A percentile compares a stretch with the other conserved stretches of the same genome.
Evolutionary conservation across 1,140 invertebrate genomes (phyloP).

Genomic region (Ruditapes philippinarum): DNA sequence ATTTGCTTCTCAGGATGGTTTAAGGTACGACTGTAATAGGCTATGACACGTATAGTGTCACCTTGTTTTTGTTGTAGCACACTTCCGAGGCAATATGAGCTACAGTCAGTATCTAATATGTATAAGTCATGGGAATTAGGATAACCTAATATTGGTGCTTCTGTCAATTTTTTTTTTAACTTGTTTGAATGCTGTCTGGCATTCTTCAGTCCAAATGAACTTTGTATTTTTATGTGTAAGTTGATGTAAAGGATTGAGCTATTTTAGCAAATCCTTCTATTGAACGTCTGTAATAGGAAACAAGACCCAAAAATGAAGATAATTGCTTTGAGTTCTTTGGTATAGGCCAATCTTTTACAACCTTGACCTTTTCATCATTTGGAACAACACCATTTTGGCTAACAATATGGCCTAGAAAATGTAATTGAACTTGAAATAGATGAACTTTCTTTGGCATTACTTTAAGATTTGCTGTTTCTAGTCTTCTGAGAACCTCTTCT

Average conservation of each 20-base stretch:
- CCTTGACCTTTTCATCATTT: conserved; percentile 85
- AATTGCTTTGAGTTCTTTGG: conserved; percentile 30
- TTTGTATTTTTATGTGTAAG: too few species aligned
- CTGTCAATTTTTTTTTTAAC: neutral
- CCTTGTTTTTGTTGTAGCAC: too few species aligned
- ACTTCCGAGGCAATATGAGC: too few species aligned
- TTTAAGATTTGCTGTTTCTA: conserved; percentile 45
- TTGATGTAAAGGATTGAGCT: too few species aligned
- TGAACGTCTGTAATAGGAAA: neutral
- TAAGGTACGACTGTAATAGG: too few species aligned
- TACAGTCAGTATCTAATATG: too few species aligned
- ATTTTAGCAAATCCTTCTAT: neutral
- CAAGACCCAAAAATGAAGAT: neutral
- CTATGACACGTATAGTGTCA: too few species aligned
- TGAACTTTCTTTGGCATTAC: conserved; percentile 58
- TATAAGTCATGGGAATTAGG: neutral
- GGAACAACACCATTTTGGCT: conserved; percentile 81
- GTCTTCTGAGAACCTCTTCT: conserved; percentile 3
- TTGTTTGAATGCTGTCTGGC: neutral
- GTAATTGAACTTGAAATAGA: conserved; percentile 38
- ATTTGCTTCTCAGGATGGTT: too few species aligned
- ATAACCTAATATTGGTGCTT: neutral
- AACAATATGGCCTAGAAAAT: conserved; percentile 76
- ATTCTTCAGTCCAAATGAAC: too few species aligned
- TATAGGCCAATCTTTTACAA: conserved; percentile 76